Evolutionary conservation across 2,888 invertebrate species (phyloP).

Genomic region (Actias luna): DNA sequence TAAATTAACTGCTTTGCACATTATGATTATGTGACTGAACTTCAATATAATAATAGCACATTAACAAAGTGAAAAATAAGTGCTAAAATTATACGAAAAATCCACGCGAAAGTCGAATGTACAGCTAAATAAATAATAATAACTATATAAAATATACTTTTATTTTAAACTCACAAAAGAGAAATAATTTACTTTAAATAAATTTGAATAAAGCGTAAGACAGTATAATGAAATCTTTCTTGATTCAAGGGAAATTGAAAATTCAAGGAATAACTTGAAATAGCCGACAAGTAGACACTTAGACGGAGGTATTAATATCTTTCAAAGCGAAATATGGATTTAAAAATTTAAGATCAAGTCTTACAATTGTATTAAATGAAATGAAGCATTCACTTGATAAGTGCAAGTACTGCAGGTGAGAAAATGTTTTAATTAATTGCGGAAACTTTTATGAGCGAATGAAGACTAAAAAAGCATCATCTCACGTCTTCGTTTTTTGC

Average conservation of each 20-base stretch:
- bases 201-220: neutral
- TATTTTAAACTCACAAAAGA: neutral
- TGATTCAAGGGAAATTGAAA: slow-evolving; percentile 1
- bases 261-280: neutral
- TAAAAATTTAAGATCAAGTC: neutral
- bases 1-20: too few relatives aligned
- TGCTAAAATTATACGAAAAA: too few relatives aligned
- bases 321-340: neutral
- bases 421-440: neutral
- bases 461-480: too few relatives aligned
- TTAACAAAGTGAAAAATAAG: too few relatives aligned
- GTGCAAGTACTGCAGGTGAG: neutral
- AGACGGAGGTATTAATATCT: neutral
- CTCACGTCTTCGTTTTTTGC: too few relatives aligned
- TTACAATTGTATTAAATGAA: neutral
- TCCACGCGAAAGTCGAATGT: too few relatives aligned
- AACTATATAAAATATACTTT: neutral
- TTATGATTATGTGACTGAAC: too few relatives aligned
- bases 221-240: neutral
- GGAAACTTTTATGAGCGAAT: too few relatives aligned
- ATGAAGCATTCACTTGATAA: neutral
- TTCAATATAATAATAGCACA: too few relatives aligned
- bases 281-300: neutral
- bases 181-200: neutral
- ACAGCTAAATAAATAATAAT: too few relatives aligned